phyloP scores from a whole-genome alignment of 2,113 vertebrate genomes.

The Telmatochromis sp. region DNA sequence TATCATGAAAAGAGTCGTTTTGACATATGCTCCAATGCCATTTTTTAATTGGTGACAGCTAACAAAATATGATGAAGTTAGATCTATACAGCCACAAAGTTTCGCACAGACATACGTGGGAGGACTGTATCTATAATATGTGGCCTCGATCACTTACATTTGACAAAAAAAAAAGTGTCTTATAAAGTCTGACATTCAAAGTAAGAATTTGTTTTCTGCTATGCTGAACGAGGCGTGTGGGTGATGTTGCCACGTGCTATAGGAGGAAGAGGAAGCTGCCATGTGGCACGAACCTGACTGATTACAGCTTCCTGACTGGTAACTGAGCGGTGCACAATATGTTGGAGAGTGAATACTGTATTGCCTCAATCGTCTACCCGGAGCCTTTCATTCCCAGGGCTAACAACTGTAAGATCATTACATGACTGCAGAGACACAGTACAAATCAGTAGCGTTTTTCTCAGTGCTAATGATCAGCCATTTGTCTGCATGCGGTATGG shows the following conservation, averaged over 20 bases:
- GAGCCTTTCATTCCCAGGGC: not conserved
- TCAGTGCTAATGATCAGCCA: not conserved
- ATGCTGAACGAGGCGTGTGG: not conserved
- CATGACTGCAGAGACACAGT: not conserved
- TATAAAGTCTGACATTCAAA: conserved; percentile 1
- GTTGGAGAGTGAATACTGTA: not conserved
- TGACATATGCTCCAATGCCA: conserved; percentile 26
- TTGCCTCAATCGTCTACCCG: not conserved
- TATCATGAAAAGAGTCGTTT: conserved; percentile 29
- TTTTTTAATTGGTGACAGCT: conserved; percentile 43
- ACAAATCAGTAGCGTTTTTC: not conserved
- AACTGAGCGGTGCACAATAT: not conserved
- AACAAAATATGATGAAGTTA: not conserved
- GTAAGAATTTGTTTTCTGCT: not conserved
- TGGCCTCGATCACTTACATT: conserved; percentile 20
- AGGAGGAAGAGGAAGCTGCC: conserved; percentile 25
- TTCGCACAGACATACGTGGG: conserved; percentile 19
- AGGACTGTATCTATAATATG: not conserved
- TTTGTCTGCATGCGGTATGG: not conserved
- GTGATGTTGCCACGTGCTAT: not conserved
- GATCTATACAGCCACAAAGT: conserved; percentile 11
- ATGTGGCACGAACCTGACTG: not conserved
- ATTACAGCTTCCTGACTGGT: conserved; percentile 25
- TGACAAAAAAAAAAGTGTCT: conserved; percentile 5
- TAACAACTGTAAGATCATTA: not conserved